These are phyloP conservation scores for Chaetophractus vellerosus DNA, from an alignment of 2,797 vertebrate genomes.

Conservation along the genomic window DNA sequence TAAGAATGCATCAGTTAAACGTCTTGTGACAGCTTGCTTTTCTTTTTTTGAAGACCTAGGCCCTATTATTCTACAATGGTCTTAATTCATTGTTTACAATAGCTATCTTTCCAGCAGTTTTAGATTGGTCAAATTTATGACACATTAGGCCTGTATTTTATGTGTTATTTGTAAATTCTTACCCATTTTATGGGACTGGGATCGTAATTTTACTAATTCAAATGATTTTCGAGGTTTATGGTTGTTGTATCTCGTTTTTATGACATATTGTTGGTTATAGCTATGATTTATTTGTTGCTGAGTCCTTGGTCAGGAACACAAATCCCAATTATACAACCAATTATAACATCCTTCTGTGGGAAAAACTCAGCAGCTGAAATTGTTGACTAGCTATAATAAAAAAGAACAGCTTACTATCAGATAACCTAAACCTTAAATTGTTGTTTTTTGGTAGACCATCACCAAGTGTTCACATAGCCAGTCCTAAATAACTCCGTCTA, in stretches of 20 bases:
- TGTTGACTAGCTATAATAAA: conserved; percentile 70
- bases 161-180: conserved; percentile 74
- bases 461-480: background rate
- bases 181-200: conserved; percentile 55
- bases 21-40: conserved; percentile 67
- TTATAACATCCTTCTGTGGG: conserved; percentile 79
- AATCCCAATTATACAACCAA: conserved; percentile 81
- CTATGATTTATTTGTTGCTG: conserved; percentile 80
- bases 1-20: conserved; percentile 50
- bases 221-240: conserved; percentile 75
- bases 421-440: conserved; percentile 65
- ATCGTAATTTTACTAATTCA: conserved; percentile 77
- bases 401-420: conserved; percentile 60
- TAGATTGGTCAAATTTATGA: conserved; percentile 66
- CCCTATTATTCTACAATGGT: conserved; percentile 48
- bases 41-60: conserved; percentile 56
- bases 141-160: conserved; percentile 67
- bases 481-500: background rate
- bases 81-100: conserved; percentile 65
- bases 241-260: conserved; percentile 66
- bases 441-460: conserved; percentile 57
- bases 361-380: conserved; percentile 72
- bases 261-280: conserved; percentile 80
- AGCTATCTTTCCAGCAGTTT: conserved; percentile 67
- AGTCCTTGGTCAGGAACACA: conserved; percentile 80